phyloP scores from a whole-genome alignment of 2,113 vertebrate species.

The Apodemus speciosus region DNA sequence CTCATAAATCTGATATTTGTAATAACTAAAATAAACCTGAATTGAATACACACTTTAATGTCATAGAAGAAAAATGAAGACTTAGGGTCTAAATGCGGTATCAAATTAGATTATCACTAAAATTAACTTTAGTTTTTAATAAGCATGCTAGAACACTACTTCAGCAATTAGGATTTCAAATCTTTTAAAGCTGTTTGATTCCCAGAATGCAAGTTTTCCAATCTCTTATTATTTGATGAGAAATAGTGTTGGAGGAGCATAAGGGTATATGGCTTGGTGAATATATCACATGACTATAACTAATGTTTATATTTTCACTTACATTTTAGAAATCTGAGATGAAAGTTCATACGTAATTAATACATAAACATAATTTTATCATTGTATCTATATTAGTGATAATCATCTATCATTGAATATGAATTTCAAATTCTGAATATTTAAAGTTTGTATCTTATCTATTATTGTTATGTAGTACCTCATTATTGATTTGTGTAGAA shows the following conservation, averaged over 20 bases:
- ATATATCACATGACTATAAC: background rate
- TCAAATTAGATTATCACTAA: conserved; percentile 12
- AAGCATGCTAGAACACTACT: conserved; percentile 25
- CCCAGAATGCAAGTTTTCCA: background rate
- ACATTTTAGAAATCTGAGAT: background rate
- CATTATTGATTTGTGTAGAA: background rate
- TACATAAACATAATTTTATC: background rate
- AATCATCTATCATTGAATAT: background rate
- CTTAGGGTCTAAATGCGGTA: conserved; percentile 17
- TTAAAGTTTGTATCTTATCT: background rate
- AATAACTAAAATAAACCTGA: conserved; percentile 6
- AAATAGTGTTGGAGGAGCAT: conserved; percentile 7
- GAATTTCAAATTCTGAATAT: background rate
- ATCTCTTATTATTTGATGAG: conserved; percentile 43
- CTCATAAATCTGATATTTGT: background rate
- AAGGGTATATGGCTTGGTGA: background rate
- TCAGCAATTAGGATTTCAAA: conserved; percentile 43
- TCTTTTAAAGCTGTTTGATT: background rate
- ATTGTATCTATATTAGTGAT: background rate
- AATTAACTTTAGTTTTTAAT: conserved; percentile 38
- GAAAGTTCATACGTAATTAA: background rate
- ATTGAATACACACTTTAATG: background rate
- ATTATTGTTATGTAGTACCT: background rate
- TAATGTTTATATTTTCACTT: background rate
- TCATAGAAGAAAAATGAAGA: background rate